Evolutionary conservation across 2,888 invertebrate genomes (phyloP).

Genomic region (Catocala nupta): DNA sequence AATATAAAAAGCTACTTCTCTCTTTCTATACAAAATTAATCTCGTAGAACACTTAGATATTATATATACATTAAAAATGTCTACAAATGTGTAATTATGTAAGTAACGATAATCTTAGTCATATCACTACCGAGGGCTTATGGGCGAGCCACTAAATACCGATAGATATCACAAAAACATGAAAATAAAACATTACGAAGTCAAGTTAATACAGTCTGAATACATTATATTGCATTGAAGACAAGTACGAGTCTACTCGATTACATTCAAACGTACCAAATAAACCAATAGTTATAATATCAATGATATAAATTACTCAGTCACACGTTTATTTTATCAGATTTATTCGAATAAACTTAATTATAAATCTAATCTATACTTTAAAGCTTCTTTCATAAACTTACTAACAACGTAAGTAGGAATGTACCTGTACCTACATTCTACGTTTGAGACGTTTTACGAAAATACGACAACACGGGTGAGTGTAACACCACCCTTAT

Average conservation of each 20-base stretch:
- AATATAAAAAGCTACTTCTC: conserved; percentile 49
- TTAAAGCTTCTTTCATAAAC: conserved; percentile 83
- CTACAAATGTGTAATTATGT: conserved; percentile 44
- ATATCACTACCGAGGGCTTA: conserved; percentile 36
- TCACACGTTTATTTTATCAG: conserved; percentile 61
- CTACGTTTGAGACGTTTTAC: conserved; percentile 27
- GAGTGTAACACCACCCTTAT: too few relatives aligned
- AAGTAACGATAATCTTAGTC: conserved; percentile 36
- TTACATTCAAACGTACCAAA: conserved; percentile 28
- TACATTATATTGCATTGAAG: conserved; percentile 42
- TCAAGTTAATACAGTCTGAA: conserved; percentile 35
- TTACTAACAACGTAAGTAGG: conserved; percentile 66
- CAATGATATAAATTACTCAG: conserved; percentile 62
- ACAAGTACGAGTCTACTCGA: conserved; percentile 13
- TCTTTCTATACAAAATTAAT: conserved; percentile 57
- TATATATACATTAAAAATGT: conserved; percentile 55
- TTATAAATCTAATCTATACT: conserved; percentile 65
- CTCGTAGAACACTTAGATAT: conserved; percentile 50
- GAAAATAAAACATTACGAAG: conserved; percentile 31
- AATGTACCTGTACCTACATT: conserved; percentile 52
- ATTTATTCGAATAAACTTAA: conserved; percentile 56
- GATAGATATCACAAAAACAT: conserved; percentile 58
- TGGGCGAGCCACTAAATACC: conserved; percentile 49
- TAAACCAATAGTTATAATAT: conserved; percentile 46
- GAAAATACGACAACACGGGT: conserved; percentile 19